Evolutionary conservation across 2,797 vertebrate genomes (phyloP).

Genomic region (Pipistrellus kuhlii): DNA sequence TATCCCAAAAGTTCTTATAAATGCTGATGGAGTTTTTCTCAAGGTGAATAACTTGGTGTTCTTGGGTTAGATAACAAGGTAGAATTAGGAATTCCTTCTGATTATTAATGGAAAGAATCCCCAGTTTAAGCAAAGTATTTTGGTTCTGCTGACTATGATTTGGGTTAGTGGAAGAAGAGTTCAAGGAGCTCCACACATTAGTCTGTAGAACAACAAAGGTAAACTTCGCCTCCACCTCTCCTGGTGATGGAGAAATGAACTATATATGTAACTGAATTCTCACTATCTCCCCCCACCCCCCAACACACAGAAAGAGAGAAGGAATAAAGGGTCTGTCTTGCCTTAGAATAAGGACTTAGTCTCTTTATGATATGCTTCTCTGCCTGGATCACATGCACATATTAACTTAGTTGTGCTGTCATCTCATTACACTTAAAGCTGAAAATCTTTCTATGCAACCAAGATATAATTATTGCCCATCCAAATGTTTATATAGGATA

Average conservation of each 20-base stretch:
- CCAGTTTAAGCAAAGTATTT: constrained; percentile 20
- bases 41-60: constrained; percentile 45
- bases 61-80: constrained; percentile 32
- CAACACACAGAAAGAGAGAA: background rate
- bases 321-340: background rate
- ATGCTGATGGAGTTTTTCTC: constrained; percentile 39
- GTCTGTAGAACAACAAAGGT: background rate
- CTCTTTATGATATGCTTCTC: background rate
- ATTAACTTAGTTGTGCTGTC: background rate
- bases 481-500: background rate
- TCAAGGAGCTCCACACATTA: background rate
- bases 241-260: background rate
- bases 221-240: background rate
- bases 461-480: background rate
- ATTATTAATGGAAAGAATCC: constrained; percentile 9
- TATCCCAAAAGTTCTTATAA: background rate
- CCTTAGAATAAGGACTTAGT: constrained; percentile 24
- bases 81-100: constrained; percentile 55
- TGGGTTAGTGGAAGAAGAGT: constrained; percentile 4
- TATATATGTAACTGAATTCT: background rate
- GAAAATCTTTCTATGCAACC: background rate
- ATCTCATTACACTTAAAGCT: background rate
- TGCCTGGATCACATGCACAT: background rate
- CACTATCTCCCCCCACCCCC: background rate
- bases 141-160: background rate